Percentiles rank a stretch among this genome's conserved stretches.
Conservation (phyloP, 1,140 invertebrate genomes). For the Bombus sibiricus region DNA sequence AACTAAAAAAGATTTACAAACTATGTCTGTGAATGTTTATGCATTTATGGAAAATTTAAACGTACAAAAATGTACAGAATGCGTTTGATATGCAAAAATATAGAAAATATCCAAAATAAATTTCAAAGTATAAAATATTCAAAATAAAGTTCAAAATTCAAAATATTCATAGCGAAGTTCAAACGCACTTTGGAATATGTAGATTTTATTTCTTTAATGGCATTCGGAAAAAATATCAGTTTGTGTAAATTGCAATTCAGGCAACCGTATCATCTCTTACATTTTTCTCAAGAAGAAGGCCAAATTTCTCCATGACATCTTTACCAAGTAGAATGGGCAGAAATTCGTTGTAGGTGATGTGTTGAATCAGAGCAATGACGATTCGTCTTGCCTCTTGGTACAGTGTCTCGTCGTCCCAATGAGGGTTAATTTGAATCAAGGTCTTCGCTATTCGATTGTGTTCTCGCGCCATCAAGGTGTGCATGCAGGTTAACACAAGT, state of each 20-base stretch:
- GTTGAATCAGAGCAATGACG: constrained; percentile 94
- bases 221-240: too few species aligned
- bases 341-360: constrained; percentile 97
- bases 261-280: constrained; percentile 77
- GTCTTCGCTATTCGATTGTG: constrained; percentile 93
- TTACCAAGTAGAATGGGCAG: constrained; percentile 96
- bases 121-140: too few species aligned
- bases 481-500: constrained; percentile 94
- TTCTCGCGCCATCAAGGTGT: constrained; percentile 94
- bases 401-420: constrained; percentile 97
- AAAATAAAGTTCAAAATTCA: too few species aligned
- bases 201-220: too few species aligned
- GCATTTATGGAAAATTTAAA: too few species aligned
- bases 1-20: neutral
- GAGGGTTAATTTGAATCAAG: constrained; percentile 92
- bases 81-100: too few species aligned
- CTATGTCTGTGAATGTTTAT: neutral
- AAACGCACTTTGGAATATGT: too few species aligned
- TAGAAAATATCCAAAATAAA: too few species aligned
- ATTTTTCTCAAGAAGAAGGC: constrained; percentile 91
- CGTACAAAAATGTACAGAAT: too few species aligned
- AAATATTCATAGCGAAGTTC: too few species aligned
- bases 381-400: constrained; percentile 96
- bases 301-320: constrained; percentile 96
- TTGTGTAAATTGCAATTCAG: too few species aligned